Base-by-base conservation (phyloP, 2,113 vertebrate genomes). In the Urocynchramus pylzowi region DNA sequence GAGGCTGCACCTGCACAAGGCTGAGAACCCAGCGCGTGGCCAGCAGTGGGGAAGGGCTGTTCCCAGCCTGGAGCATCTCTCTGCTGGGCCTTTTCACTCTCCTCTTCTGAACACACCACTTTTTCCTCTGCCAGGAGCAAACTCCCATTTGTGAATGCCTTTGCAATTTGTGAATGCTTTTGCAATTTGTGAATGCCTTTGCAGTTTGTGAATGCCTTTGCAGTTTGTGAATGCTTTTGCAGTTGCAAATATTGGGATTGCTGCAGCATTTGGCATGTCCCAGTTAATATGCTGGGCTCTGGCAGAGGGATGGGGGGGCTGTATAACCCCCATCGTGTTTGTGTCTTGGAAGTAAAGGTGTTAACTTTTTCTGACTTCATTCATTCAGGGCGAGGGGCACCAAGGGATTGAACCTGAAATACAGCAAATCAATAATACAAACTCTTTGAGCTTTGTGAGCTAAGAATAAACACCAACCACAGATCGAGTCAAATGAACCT, bases 401-500 rank as follows among this genome's bases (percentile, higher is more conserved):
- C 75, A 16, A 85, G 90, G 89, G 86, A 97, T 59, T 79, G 88
- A 56, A 57, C 37, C 59, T 92, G 82, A 61, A 76, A 52, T 57
- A 54, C 88, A 94, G 93, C 79, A 94, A 96, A 96, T 97, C 97
- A 94, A 95, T 96, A 92, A 70, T 50, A 94, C 39, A 93, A 97
- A 96, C 87, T 85, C 87, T 64, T 74, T 35, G 78, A 84, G 95
- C 77, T 90, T 84, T 87, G 87, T 67, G 94, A 95, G 88, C 84
- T 94, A 92, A 97, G 94, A 96, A 91, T 97, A 97, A 97, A 93
- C 81, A 64, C 44, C 61, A 90, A 24, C 18, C 47, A 27, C 79
- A 52, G 94, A 69, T 12, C 4, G 41, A 95, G 95, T 70, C 47
- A 64, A 95, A 81, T 24, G 71, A 93, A 73, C 79, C 85, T 78